Base-by-base conservation (phyloP, 2,113 vertebrate species). In the Salvelinus sp. region DNA sequence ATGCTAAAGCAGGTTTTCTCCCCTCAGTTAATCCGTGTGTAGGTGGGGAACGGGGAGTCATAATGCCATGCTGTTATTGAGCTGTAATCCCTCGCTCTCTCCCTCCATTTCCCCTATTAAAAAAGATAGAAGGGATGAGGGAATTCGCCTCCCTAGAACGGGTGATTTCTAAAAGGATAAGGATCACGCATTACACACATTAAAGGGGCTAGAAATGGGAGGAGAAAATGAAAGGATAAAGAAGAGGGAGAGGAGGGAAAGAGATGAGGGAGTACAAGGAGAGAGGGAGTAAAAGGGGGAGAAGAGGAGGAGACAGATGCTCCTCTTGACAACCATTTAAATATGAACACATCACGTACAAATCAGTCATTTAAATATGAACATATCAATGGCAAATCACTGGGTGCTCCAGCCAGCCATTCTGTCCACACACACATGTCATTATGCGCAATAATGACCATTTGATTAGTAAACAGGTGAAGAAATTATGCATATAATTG, bases 361-460 rank as follows among this genome's bases (percentile, higher is more conserved):
- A 82, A 87, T 83, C 63, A 58, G 30, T 64, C 79, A 54, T 75
- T 73, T 78, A 50, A 63, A 82, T 77, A 81, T 88, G 82, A 70
- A 69, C 6, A 73, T 58, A 77, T 81, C 78, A 68, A 87, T 90
- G 30, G 88, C 75, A 86, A 82, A 87, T 83, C 63, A 50, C 68
- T 80, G 30, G 50, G 70, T 72, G 67, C 66, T 74, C 72, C 74
- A 70, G 75, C 76, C 77, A n/a, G 75, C 75, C 86, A 86, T 88
- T 89, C 86, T 90, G 87, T 79, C 83, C 76, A 83, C 20, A 85
- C 86, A 38, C 79, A 81, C 81, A 80, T 83, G 83, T n/a, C 22
- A n/a, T 28, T 28, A 76, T 83, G 82, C 7, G 16, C 30, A 69
- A n/a, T n/a, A 5, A 22, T 22, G 2, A 62, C 58, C 7, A n/a